These are phyloP conservation scores for Hypsibius dujardini DNA, from an alignment of 1,140 invertebrate species.

Conservation along the genomic window DNA sequence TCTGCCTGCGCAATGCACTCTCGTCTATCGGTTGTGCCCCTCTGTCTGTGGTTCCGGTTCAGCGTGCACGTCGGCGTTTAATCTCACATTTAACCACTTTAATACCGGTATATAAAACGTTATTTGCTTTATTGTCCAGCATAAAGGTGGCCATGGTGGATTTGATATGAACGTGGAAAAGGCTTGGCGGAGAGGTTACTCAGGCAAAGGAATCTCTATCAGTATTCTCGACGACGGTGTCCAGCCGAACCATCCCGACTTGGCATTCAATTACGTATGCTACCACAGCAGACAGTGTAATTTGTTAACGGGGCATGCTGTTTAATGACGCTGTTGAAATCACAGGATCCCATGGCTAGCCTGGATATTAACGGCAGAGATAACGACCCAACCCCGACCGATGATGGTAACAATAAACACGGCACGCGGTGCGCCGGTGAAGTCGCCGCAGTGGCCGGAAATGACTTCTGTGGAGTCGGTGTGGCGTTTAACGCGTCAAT, in stretches of 20 bases:
- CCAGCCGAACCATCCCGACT: slow-evolving; percentile 80
- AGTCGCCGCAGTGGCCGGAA: slow-evolving; percentile 76
- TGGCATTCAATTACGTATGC: slow-evolving; percentile 76
- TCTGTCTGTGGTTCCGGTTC: slow-evolving; percentile 38
- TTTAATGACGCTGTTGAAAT: slow-evolving; percentile 23
- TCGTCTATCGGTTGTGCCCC: slow-evolving; percentile 13
- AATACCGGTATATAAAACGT: too few species aligned
- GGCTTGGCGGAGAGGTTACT: slow-evolving; percentile 84
- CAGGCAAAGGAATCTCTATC: slow-evolving; percentile 80
- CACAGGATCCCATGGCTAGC: slow-evolving; percentile 73
- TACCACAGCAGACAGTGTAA: too few species aligned
- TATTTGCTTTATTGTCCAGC: too few species aligned
- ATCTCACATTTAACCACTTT: slow-evolving; percentile 35
- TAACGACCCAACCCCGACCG: slow-evolving; percentile 39
- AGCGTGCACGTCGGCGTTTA: slow-evolving; percentile 60
- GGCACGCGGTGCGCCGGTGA: slow-evolving; percentile 48
- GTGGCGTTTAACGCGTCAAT: slow-evolving; percentile 82
- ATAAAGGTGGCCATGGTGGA: slow-evolving; percentile 36
- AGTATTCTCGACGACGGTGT: slow-evolving; percentile 91
- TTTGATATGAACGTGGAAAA: slow-evolving; percentile 85
- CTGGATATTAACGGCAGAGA: slow-evolving; percentile 84
- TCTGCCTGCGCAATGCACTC: slow-evolving; percentile 15
- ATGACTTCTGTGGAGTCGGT: slow-evolving; percentile 76
- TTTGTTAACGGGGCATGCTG: too few species aligned
- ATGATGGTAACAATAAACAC: slow-evolving; percentile 35